Evolutionary conservation across 2,888 invertebrate species (phyloP), one percentile per base, ranked within the genome.

Genomic region (Sarcophaga rosellei): DNA sequence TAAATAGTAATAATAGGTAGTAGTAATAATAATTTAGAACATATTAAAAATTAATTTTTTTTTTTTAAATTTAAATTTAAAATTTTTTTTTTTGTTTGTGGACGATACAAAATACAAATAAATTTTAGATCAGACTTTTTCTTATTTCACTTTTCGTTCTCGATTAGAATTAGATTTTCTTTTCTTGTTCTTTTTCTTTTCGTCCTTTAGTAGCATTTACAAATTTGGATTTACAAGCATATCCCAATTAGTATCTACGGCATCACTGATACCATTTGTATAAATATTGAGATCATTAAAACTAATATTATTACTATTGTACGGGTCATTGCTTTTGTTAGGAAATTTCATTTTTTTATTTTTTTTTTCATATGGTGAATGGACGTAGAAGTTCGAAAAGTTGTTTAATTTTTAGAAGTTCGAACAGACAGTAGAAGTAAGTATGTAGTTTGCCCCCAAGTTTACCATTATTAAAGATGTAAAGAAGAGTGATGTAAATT

Each of bases 101-200:
- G 44, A 72, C 53, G 61, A 44, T 35, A 70, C 57, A 63, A 35
- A 65, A 63, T 25, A 35, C 66, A 59, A 70, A 62, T 66, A 57
- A 25, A 57, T 82, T 79, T 79, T 72, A 75, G 73, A 86, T 86
- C 86, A 86, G 86, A 86, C 86, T 80, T 83, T 86, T 80, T 17
- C 17, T 53, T 53, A 15, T 53, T 53, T 53, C 15, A 35, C 35
- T 53, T 53, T 53, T 53, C 53, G 4, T 70, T 74, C 53, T 25
- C 1, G 17, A 53, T 35, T 35, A 65, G 20, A 73, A 66, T 23
- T 44, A 4, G n/a, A 63, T 80, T 20, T 61, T 63, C 47, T 68
- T 76, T 72, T 82, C 25, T 47, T 45, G 72, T 65, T 59, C 35
- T 25, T 11, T n/a, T 69, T n/a, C 15, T 75, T 57, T 70, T 45